A percentile compares a stretch with the other conserved stretches of the same genome.
phyloP scores from a whole-genome alignment of 2,113 vertebrate species.

The Aldabrachelys gigantea region DNA sequence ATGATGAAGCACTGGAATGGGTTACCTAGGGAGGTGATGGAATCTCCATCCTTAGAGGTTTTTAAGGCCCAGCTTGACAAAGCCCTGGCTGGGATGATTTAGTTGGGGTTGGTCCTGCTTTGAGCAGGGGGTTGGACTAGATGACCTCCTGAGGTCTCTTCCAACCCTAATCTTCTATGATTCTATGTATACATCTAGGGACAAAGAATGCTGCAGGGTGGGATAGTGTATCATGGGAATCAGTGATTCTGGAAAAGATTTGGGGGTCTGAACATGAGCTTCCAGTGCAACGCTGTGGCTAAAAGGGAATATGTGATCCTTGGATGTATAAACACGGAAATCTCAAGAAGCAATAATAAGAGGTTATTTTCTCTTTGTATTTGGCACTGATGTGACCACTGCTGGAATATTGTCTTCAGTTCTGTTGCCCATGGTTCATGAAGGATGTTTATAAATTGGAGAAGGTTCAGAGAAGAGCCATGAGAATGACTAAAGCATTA shows the following conservation, averaged over 20 bases:
- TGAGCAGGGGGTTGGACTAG: too few species aligned
- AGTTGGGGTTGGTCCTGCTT: too few species aligned
- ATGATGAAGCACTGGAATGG: too few species aligned
- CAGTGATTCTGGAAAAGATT: background rate
- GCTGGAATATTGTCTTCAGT: background rate
- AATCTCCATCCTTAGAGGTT: too few species aligned
- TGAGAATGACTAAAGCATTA: background rate
- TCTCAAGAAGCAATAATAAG: background rate
- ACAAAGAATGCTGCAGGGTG: background rate
- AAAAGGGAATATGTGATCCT: background rate
- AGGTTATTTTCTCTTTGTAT: background rate
- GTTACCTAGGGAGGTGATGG: too few species aligned
- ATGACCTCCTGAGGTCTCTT: too few species aligned
- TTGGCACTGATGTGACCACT: too few species aligned
- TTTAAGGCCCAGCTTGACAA: too few species aligned
- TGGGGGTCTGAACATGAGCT: background rate
- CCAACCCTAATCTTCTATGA: too few species aligned
- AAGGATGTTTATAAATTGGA: too few species aligned
- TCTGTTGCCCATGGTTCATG: background rate
- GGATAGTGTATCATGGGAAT: background rate
- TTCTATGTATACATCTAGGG: background rate
- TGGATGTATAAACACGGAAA: background rate
- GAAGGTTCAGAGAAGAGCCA: background rate
- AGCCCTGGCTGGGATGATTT: too few species aligned
- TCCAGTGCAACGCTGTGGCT: background rate